Percentiles rank a stretch among this genome's conserved stretches.
Conservation (phyloP, 2,888 invertebrate species). For the Euzetes globulus region DNA sequence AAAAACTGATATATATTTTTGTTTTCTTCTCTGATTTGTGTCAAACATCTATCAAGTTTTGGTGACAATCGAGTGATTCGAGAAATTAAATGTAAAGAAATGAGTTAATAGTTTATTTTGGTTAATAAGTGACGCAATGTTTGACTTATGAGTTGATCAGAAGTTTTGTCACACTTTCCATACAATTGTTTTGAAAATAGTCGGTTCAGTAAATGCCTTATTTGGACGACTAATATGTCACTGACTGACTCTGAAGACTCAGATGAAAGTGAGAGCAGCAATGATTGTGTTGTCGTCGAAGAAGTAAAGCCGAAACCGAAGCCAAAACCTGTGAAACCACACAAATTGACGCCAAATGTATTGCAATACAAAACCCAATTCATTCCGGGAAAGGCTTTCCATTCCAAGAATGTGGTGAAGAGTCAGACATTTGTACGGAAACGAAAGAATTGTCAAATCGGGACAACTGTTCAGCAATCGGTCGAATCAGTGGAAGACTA, state of each 20-base stretch:
- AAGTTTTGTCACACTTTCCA: not conserved
- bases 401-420: not conserved
- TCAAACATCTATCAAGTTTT: not conserved
- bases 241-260: not conserved
- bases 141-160: not conserved
- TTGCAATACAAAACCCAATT: not conserved
- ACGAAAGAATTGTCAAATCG: not conserved
- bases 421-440: not conserved
- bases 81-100: not conserved
- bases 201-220: too few relatives aligned
- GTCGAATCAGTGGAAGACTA: not conserved
- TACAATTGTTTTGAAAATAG: not conserved
- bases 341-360: not conserved
- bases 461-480: not conserved
- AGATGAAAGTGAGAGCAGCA: not conserved
- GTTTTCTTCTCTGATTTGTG: too few relatives aligned
- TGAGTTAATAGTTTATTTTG: not conserved
- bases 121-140: slow-evolving; percentile 4
- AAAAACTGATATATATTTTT: too few relatives aligned
- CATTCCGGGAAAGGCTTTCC: not conserved
- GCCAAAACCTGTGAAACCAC: not conserved
- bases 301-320: not conserved
- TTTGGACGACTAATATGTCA: not conserved
- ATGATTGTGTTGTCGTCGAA: not conserved
- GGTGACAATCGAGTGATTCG: not conserved